A percentile compares a stretch with the other conserved stretches of the same genome.
Evolutionary conservation across 1,140 invertebrate genomes (phyloP).

Genomic region (Wiebesia pumilae): DNA sequence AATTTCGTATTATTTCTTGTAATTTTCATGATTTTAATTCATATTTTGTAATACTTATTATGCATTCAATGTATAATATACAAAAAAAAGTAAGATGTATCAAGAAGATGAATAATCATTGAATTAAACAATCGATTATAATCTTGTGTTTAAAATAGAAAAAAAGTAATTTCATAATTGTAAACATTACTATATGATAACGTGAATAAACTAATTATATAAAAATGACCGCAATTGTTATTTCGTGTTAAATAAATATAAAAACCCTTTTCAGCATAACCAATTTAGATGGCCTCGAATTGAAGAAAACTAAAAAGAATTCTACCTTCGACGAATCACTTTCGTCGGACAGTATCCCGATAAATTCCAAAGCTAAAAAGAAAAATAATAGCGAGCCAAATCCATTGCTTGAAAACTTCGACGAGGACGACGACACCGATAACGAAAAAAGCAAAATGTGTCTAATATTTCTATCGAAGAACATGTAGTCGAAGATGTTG

Average conservation of each 20-base stretch:
- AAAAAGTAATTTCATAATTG: constrained; percentile 25
- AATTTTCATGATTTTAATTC: not conserved
- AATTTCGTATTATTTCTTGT: constrained; percentile 17
- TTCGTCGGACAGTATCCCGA: not conserved
- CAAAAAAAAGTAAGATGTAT: constrained; percentile 25
- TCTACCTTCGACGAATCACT: not conserved
- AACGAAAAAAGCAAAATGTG: constrained; percentile 43
- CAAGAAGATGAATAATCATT: constrained; percentile 4
- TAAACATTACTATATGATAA: constrained; percentile 21
- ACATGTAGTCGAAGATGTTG: constrained; percentile 58
- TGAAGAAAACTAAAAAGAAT: constrained; percentile 48
- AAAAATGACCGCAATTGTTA: not conserved
- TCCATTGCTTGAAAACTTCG: not conserved
- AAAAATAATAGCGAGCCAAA: constrained; percentile 25
- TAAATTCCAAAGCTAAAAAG: constrained; percentile 20
- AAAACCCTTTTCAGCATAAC: constrained; percentile 57
- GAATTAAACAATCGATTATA: not conserved
- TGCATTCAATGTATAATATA: constrained; percentile 1
- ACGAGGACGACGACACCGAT: constrained; percentile 23
- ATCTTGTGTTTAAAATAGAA: constrained; percentile 6
- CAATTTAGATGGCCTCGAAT: constrained; percentile 55
- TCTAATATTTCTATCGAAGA: constrained; percentile 52
- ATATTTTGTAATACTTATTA: constrained; percentile 7
- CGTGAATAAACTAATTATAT: constrained; percentile 30
- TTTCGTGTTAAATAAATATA: constrained; percentile 38